These are phyloP conservation scores for Camelus bactrianus DNA, from an alignment of 2,113 vertebrate genomes.

Conservation along the genomic window DNA sequence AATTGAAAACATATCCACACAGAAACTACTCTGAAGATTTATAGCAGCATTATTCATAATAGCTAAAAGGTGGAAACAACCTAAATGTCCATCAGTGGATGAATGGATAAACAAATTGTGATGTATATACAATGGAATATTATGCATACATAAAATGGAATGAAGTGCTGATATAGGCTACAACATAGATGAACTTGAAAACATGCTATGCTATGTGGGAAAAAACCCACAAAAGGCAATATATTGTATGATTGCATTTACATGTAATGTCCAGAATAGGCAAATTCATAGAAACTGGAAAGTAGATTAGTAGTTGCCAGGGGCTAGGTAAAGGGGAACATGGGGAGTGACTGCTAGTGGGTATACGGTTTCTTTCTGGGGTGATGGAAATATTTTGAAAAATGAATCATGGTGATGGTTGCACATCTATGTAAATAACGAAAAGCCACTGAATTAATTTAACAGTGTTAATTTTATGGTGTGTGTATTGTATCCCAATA, in stretches of 20 bases:
- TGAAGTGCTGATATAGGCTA: not conserved
- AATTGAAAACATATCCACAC: not conserved
- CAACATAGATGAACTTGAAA: not conserved
- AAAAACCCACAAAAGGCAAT: not conserved
- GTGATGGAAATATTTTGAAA: not conserved
- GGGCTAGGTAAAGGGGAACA: not conserved
- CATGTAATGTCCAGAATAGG: not conserved
- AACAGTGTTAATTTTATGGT: not conserved
- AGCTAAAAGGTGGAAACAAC: not conserved
- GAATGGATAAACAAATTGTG: not conserved
- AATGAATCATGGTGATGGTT: not conserved
- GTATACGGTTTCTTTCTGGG: not conserved
- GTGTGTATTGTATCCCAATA: not conserved
- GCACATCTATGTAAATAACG: not conserved
- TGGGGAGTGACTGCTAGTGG: not conserved
- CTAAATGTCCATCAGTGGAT: not conserved
- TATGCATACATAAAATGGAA: not conserved
- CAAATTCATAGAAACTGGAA: not conserved
- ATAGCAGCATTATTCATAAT: not conserved
- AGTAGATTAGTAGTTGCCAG: not conserved
- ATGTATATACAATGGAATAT: not conserved
- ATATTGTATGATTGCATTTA: not conserved
- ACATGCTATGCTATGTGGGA: not conserved
- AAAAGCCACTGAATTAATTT: not conserved
- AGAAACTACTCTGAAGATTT: not conserved